Evolutionary conservation across 2,113 vertebrate species (phyloP).

Genomic region (Empidonax traillii): DNA sequence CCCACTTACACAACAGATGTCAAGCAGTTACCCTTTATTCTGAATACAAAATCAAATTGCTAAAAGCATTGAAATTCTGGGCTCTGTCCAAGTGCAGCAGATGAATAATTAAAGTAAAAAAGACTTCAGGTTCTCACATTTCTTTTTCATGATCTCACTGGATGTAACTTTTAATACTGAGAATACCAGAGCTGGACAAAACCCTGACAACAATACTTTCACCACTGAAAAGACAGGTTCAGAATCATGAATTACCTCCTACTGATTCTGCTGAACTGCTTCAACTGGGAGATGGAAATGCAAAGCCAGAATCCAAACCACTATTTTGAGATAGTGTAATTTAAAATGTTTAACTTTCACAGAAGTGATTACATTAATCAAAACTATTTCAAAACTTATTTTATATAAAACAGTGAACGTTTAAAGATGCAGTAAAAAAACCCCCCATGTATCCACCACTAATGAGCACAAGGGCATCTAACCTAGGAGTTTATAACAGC

Average conservation of each 20-base stretch:
- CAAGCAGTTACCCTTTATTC: not conserved
- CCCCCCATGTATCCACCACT: not conserved
- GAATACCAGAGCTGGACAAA: not conserved
- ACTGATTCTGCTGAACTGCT: not conserved
- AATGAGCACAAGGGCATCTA: not conserved
- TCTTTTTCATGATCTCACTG: slow-evolving; percentile 4
- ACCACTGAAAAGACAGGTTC: not conserved
- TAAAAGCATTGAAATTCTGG: not conserved
- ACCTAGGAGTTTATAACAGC: not conserved
- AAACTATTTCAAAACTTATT: not conserved
- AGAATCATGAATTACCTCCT: not conserved
- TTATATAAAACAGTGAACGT: not conserved
- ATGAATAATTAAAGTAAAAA: slow-evolving; percentile 38
- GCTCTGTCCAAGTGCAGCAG: not conserved
- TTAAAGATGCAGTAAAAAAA: not conserved
- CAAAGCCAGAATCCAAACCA: not conserved
- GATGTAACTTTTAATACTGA: not conserved
- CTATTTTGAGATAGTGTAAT: not conserved
- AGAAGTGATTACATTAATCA: not conserved
- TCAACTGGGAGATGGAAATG: not conserved
- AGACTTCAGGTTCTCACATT: slow-evolving; percentile 7
- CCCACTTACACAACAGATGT: not conserved
- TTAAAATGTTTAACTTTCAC: not conserved
- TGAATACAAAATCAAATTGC: not conserved
- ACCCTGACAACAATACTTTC: not conserved